Percentiles rank a stretch among this genome's conserved stretches.
These are phyloP conservation scores for Amphipoea lucens DNA, from an alignment of 2,888 invertebrate species.

Conservation along the genomic window DNA sequence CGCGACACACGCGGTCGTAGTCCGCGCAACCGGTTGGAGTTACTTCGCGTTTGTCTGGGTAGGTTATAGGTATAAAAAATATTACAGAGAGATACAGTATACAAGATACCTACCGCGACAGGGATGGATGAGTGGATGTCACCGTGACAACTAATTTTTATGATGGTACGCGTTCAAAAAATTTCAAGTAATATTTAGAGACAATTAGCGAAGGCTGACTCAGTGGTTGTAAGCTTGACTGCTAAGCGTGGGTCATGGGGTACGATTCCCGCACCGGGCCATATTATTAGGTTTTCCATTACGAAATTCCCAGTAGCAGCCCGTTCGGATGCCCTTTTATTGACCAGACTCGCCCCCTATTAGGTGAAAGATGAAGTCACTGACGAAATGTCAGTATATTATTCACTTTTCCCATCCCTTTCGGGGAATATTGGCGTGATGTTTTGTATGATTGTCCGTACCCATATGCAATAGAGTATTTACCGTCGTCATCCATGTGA, in stretches of 20 bases:
- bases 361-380: background rate
- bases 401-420: background rate
- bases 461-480: background rate
- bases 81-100: background rate
- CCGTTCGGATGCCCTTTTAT: background rate
- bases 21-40: slow-evolving; percentile 79
- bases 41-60: slow-evolving; percentile 81
- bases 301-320: background rate
- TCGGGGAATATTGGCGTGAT: no score
- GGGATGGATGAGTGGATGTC: background rate
- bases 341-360: background rate
- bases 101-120: background rate
- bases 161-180: no score
- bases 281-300: background rate
- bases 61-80: background rate
- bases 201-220: background rate
- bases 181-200: no score
- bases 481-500: slow-evolving; percentile 84
- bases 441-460: background rate
- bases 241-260: background rate
- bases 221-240: background rate
- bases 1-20: slow-evolving; percentile 83
- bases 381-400: background rate
- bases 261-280: background rate
- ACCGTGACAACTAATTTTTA: no score